Evolutionary conservation across 1,140 invertebrate genomes (phyloP).

Genomic region (Zaprionus davidi): DNA sequence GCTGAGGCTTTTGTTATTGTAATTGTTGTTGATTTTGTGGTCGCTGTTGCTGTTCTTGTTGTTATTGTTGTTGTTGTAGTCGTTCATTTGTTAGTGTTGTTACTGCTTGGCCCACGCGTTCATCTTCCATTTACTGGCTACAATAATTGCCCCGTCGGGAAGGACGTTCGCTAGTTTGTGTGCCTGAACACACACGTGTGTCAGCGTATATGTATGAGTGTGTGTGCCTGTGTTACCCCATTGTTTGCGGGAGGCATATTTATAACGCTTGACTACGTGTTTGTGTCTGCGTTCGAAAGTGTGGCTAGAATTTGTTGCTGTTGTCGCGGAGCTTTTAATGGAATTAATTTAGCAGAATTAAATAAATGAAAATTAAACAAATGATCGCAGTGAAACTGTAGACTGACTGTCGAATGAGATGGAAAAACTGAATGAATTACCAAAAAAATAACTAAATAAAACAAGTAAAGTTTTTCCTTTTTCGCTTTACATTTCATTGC

Average conservation of each 20-base stretch:
- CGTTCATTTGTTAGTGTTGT: conserved; percentile 1
- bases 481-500: neutral
- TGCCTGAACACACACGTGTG: conserved; percentile 16
- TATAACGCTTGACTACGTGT: conserved; percentile 41
- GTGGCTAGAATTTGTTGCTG: conserved; percentile 41
- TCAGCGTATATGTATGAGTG: conserved; percentile 20
- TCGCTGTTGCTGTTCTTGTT: conserved; percentile 37
- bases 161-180: conserved; percentile 7
- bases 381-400: neutral
- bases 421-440: conserved; percentile 3
- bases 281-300: conserved; percentile 42
- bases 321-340: conserved; percentile 55
- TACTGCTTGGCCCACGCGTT: conserved; percentile 65
- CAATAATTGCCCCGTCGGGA: conserved; percentile 62
- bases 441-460: too few relatives aligned
- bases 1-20: conserved; percentile 45
- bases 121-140: conserved; percentile 39
- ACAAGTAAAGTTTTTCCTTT: neutral
- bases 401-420: neutral
- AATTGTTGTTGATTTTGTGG: conserved; percentile 49
- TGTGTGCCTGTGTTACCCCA: conserved; percentile 24
- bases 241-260: conserved; percentile 30
- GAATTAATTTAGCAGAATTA: conserved; percentile 62
- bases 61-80: conserved; percentile 44
- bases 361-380: conserved; percentile 42